A percentile compares a stretch with the other conserved stretches of the same genome.
phyloP scores from a whole-genome alignment of 1,140 invertebrate species.

The Vanessa tameamea region DNA sequence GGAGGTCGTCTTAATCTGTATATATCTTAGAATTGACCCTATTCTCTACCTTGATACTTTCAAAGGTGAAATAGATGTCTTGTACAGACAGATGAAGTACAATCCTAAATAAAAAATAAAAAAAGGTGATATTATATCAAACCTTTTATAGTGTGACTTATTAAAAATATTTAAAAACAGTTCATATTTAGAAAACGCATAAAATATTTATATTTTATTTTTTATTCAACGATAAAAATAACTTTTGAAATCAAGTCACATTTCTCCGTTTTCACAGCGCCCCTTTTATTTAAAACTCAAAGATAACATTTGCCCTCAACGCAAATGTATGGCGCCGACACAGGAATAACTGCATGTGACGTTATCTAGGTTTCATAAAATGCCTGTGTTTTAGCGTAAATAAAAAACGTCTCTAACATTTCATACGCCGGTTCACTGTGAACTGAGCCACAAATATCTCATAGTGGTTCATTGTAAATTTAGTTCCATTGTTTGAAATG shows the following conservation, averaged over 20 bases:
- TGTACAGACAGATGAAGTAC: no score
- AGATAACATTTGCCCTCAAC: slow-evolving; percentile 11
- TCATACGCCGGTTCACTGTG: not conserved
- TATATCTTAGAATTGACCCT: no score
- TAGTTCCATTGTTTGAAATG: not conserved
- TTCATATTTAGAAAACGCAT: not conserved
- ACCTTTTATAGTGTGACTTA: not conserved
- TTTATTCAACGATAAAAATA: slow-evolving; percentile 2
- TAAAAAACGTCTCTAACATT: slow-evolving; percentile 5
- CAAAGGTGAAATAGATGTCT: no score
- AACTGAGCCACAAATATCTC: not conserved
- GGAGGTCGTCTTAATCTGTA: no score
- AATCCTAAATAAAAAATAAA: no score
- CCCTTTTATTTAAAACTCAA: slow-evolving; percentile 5
- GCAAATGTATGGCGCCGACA: slow-evolving; percentile 3
- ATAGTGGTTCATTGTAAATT: slow-evolving; percentile 3
- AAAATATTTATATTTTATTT: not conserved
- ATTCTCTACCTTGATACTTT: no score
- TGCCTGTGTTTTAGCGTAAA: slow-evolving; percentile 5
- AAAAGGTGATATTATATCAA: not conserved
- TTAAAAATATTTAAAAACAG: not conserved
- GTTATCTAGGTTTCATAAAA: slow-evolving; percentile 13
- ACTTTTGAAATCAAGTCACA: not conserved
- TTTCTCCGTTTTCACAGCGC: not conserved
- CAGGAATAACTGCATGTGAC: slow-evolving; percentile 8